A percentile compares a stretch with the other conserved stretches of the same genome.
Evolutionary conservation across 1,140 invertebrate genomes (phyloP).

Genomic region (Aphis craccivora): DNA sequence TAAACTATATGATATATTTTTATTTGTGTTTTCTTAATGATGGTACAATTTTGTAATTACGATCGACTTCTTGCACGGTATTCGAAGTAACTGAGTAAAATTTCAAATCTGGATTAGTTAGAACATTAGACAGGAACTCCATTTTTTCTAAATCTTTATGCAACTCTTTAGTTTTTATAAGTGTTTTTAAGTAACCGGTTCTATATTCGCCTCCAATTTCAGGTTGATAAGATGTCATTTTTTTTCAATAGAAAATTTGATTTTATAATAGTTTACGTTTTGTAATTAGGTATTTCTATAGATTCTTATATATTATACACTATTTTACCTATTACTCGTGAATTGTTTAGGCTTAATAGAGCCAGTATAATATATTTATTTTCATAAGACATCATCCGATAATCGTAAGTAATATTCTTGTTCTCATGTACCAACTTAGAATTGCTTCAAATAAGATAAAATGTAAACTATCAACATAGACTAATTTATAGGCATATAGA

Average conservation of each 20-base stretch:
- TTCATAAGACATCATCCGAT: not conserved
- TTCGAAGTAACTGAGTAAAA: not conserved
- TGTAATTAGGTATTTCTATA: not conserved
- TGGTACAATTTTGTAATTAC: not conserved
- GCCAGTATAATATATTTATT: not conserved
- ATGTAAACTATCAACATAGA: not conserved
- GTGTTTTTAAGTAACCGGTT: constrained; percentile 1
- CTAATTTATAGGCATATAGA: not conserved
- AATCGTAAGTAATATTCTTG: not conserved
- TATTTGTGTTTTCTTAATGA: not conserved
- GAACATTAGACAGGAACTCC: not conserved
- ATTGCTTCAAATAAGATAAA: not conserved
- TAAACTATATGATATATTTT: not conserved
- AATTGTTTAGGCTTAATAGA: not conserved
- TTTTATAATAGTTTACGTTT: not conserved
- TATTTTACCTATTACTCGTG: not conserved
- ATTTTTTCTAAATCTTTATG: constrained; percentile 26
- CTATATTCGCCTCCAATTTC: not conserved
- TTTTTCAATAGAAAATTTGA: not conserved
- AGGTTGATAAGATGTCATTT: not conserved
- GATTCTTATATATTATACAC: not conserved
- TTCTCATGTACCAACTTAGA: not conserved
- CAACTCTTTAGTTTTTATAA: not conserved
- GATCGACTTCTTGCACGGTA: not conserved
- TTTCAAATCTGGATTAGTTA: not conserved